Conservation (phyloP, 2,888 invertebrate species). For the Didymodactylos carnosus region DNA sequence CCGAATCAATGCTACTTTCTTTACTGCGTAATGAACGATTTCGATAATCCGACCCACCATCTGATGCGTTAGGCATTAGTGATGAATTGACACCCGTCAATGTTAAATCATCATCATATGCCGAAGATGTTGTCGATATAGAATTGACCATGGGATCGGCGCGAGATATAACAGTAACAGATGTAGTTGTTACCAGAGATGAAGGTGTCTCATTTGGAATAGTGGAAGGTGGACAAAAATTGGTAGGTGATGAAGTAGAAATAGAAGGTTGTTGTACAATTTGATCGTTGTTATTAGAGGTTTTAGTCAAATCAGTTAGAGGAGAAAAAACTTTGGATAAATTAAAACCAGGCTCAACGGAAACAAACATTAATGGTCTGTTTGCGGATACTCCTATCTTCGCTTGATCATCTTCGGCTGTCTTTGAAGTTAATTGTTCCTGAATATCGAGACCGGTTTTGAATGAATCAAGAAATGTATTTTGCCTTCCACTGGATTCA, state of each 20-base stretch:
- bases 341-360: not conserved
- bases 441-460: no score
- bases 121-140: not conserved
- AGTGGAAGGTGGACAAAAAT: no score
- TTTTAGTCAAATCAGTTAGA: not conserved
- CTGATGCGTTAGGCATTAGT: not conserved
- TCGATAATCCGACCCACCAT: no score
- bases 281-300: no score
- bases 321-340: not conserved
- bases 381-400: no score
- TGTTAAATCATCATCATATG: not conserved
- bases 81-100: not conserved
- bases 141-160: not conserved
- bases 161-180: not conserved
- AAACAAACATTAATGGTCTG: not conserved
- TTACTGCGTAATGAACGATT: no score
- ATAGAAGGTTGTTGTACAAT: no score
- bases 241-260: no score
- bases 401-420: no score
- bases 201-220: not conserved
- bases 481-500: no score
- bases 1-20: not conserved
- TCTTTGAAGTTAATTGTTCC: no score
- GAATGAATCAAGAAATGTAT: no score
- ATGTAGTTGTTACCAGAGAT: not conserved